Conservation (phyloP, 2,888 invertebrate species). For the Caenorhabditis panamensis region DNA sequence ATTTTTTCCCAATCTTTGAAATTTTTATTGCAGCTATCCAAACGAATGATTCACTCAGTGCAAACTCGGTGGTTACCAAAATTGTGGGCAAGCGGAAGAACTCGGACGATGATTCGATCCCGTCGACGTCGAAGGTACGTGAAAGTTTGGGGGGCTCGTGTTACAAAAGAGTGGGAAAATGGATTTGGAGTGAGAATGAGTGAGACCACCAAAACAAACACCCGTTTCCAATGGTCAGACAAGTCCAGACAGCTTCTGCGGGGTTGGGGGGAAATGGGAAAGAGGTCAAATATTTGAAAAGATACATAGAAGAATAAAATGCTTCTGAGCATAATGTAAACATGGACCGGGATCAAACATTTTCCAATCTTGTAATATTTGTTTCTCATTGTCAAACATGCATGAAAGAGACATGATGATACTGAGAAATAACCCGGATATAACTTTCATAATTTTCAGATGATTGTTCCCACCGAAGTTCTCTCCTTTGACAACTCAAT, state of each 20-base stretch:
- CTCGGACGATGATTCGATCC: slow-evolving; percentile 33
- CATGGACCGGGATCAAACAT: slow-evolving; percentile 1
- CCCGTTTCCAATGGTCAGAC: slow-evolving; percentile 21
- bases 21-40: slow-evolving; percentile 61
- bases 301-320: slow-evolving; percentile 13
- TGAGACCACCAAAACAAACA: slow-evolving; percentile 46
- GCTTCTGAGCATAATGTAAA: slow-evolving; percentile 37
- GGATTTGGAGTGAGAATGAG: not conserved
- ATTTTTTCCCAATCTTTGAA: not conserved
- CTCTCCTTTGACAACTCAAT: slow-evolving; percentile 49
- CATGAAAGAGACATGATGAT: not conserved
- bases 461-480: slow-evolving; percentile 33
- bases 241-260: slow-evolving; percentile 33
- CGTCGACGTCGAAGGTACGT: slow-evolving; percentile 53
- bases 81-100: slow-evolving; percentile 52
- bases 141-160: not conserved
- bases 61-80: slow-evolving; percentile 42
- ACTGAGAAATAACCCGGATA: not conserved
- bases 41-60: slow-evolving; percentile 43
- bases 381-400: not conserved
- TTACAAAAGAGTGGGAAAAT: slow-evolving; percentile 4
- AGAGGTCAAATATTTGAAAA: slow-evolving; percentile 41
- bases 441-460: not conserved
- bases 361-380: not conserved
- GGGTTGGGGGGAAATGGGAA: slow-evolving; percentile 1